Conservation (phyloP, 2,797 vertebrate species). For the Nannoperca obscura region DNA sequence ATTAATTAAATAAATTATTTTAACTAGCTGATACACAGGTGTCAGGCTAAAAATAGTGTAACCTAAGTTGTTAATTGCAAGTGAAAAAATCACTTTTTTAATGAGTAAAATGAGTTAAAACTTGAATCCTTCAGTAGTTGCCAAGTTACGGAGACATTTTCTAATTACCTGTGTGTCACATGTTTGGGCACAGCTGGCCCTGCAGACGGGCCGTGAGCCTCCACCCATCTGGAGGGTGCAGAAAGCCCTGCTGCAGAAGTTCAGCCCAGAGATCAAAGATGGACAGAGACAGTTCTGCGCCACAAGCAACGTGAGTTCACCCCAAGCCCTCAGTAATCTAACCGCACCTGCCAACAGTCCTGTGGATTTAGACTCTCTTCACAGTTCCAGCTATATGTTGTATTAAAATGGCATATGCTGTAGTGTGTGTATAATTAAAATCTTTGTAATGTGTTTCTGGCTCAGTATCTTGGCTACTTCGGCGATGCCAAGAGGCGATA, state of each 20-base stretch:
- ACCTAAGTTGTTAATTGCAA: background rate
- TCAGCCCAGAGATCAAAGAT: constrained; percentile 96
- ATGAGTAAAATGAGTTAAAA: background rate
- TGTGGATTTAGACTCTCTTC: constrained; percentile 2
- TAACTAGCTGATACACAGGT: background rate
- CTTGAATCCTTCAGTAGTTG: background rate
- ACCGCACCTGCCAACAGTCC: constrained; percentile 34
- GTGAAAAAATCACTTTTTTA: background rate
- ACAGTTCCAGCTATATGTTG: background rate
- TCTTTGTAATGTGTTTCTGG: constrained; percentile 12
- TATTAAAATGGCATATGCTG: background rate
- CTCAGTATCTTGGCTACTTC: constrained; percentile 93
- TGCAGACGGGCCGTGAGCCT: constrained; percentile 93
- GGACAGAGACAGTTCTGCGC: constrained; percentile 96
- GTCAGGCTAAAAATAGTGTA: background rate
- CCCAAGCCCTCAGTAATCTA: background rate
- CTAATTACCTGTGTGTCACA: constrained; percentile 15
- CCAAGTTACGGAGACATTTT: background rate
- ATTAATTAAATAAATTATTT: background rate
- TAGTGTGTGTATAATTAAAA: background rate
- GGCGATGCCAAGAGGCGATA: constrained; percentile 94
- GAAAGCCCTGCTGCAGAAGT: constrained; percentile 95
- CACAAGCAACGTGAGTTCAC: constrained; percentile 93
- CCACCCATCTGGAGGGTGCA: constrained; percentile 96
- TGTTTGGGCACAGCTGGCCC: constrained; percentile 84